Evolutionary conservation across 2,113 vertebrate genomes (phyloP).

Genomic region (Nematolebias whitei): DNA sequence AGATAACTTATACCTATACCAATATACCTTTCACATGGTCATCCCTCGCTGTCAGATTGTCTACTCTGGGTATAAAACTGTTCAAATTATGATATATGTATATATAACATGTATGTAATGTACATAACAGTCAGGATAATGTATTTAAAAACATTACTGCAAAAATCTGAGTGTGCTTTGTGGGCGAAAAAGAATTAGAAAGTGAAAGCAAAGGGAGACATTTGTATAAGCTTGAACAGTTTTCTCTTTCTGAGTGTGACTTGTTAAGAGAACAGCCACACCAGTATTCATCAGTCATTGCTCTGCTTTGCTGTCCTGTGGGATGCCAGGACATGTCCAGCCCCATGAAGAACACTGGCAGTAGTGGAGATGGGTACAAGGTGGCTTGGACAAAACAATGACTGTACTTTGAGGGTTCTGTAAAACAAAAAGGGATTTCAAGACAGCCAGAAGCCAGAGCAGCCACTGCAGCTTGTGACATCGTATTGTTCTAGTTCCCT

Average conservation of each 20-base stretch:
- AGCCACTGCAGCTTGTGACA: not conserved
- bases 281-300: constrained; percentile 33
- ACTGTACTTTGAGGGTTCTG: not conserved
- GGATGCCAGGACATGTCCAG: constrained; percentile 9
- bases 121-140: too few relatives aligned
- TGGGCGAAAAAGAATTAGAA: not conserved
- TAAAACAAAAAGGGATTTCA: not conserved
- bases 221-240: constrained; percentile 10
- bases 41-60: too few relatives aligned
- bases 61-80: too few relatives aligned
- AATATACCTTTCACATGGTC: too few relatives aligned
- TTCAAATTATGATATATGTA: too few relatives aligned
- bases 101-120: too few relatives aligned
- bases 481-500: not conserved
- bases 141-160: too few relatives aligned
- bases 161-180: not conserved
- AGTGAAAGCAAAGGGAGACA: not conserved
- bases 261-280: constrained; percentile 29
- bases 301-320: constrained; percentile 35
- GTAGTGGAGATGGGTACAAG: not conserved
- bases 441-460: not conserved
- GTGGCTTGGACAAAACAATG: not conserved
- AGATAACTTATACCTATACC: too few relatives aligned
- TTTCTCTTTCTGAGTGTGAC: constrained; percentile 17
- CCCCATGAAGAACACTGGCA: not conserved